Evolutionary conservation across 2,888 invertebrate genomes (phyloP).

Genomic region (Dorcus hopei): DNA sequence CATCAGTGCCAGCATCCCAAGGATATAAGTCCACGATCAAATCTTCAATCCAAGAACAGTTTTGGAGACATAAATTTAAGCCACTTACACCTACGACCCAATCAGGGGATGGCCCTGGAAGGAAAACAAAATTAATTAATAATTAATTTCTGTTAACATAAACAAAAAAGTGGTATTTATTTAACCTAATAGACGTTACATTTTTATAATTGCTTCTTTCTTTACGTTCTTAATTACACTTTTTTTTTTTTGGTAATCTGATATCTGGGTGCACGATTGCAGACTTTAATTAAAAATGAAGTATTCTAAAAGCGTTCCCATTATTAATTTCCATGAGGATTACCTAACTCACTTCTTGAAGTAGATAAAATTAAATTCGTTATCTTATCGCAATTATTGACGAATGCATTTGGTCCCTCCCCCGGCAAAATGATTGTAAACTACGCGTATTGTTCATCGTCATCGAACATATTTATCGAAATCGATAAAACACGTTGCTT

Average conservation of each 20-base stretch:
- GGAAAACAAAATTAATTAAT: neutral
- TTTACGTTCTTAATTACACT: too few species aligned
- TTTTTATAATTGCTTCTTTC: too few species aligned
- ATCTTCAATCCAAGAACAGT: constrained; percentile 90
- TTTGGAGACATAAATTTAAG: constrained; percentile 79
- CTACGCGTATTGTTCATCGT: neutral
- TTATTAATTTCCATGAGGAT: too few species aligned
- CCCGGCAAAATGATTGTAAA: neutral
- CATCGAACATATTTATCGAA: neutral
- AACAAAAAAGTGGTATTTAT: neutral
- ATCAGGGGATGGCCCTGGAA: constrained; percentile 88
- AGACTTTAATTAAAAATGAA: too few species aligned
- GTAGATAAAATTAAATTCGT: too few species aligned
- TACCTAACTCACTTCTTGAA: too few species aligned
- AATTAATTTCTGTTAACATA: neutral
- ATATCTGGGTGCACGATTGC: too few species aligned
- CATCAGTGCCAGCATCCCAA: constrained; percentile 95
- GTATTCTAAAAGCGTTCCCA: too few species aligned
- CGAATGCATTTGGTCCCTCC: neutral
- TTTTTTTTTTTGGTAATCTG: too few species aligned
- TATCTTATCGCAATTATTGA: too few species aligned
- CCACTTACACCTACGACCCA: constrained; percentile 95
- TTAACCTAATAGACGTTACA: too few species aligned
- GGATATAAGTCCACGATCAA: constrained; percentile 83
- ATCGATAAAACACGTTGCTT: neutral